These are phyloP conservation scores for Corythornis cristatus DNA, from an alignment of 2,113 vertebrate species.

Conservation along the genomic window DNA sequence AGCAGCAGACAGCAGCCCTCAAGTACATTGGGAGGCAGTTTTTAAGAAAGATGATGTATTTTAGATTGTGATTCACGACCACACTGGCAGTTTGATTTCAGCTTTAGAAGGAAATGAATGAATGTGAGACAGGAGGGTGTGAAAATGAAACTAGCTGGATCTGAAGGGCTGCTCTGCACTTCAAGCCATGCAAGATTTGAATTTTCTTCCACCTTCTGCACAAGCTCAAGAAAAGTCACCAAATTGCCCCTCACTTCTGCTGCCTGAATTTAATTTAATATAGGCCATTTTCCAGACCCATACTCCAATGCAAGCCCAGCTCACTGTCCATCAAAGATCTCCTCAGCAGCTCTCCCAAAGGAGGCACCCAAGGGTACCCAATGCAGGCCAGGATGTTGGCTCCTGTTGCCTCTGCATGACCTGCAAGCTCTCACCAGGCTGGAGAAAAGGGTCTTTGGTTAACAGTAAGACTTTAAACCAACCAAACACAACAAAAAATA, in stretches of 20 bases:
- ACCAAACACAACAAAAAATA: background rate
- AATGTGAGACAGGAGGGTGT: background rate
- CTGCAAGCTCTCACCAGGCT: background rate
- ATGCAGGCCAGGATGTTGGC: background rate
- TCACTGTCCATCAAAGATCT: background rate
- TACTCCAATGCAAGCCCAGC: accelerated
- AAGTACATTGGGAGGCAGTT: background rate
- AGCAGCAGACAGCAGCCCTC: background rate
- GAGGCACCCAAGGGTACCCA: background rate
- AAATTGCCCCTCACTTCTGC: background rate
- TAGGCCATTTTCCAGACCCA: background rate
- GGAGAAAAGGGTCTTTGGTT: background rate
- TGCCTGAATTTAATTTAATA: background rate
- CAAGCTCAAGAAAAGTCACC: background rate
- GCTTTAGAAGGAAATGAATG: constrained; percentile 53
- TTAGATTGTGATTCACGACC: background rate
- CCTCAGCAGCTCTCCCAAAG: background rate
- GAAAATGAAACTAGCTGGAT: constrained; percentile 21
- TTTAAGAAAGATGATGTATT: background rate
- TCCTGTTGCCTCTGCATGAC: background rate
- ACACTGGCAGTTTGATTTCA: constrained; percentile 3
- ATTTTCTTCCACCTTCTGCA: background rate
- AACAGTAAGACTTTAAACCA: background rate
- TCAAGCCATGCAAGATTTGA: background rate
- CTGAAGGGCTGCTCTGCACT: background rate